Evolutionary conservation across 2,888 invertebrate genomes (phyloP).

Genomic region (Uloborus plumipes): DNA sequence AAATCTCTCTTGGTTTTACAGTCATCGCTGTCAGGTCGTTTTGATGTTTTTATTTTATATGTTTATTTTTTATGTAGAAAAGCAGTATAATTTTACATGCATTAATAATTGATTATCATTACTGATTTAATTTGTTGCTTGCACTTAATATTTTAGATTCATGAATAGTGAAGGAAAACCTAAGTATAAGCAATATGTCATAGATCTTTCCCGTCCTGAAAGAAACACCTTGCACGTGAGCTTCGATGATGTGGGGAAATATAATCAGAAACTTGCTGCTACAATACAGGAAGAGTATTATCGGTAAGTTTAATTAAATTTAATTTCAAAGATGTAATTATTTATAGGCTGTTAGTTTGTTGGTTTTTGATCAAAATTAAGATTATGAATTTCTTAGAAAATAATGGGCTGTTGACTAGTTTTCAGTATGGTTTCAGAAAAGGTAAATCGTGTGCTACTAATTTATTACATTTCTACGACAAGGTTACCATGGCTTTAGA

Average conservation of each 20-base stretch:
- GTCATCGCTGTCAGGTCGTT: not conserved
- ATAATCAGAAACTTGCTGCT: conserved; percentile 91
- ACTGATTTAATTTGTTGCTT: not conserved
- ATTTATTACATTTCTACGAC: too few relatives aligned
- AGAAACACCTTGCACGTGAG: conserved; percentile 91
- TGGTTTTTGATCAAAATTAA: too few relatives aligned
- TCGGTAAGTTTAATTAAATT: conserved; percentile 72
- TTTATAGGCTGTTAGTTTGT: too few relatives aligned
- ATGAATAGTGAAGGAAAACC: conserved; percentile 85
- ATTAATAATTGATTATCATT: not conserved
- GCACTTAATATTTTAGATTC: conserved; percentile 21
- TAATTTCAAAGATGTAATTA: not conserved
- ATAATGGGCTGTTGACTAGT: too few relatives aligned
- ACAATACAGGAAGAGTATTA: conserved; percentile 96
- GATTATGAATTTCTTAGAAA: too few relatives aligned
- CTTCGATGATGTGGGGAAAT: conserved; percentile 93
- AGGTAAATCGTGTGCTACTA: too few relatives aligned
- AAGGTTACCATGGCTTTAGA: too few relatives aligned
- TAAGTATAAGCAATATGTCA: conserved; percentile 87
- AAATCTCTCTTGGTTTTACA: not conserved
- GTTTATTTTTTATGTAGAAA: not conserved
- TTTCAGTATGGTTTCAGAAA: too few relatives aligned
- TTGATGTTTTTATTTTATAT: not conserved
- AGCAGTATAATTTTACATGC: not conserved
- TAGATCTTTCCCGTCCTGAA: conserved; percentile 87